Conservation (phyloP, 2,888 invertebrate genomes). For the Andrena bicolor region DNA sequence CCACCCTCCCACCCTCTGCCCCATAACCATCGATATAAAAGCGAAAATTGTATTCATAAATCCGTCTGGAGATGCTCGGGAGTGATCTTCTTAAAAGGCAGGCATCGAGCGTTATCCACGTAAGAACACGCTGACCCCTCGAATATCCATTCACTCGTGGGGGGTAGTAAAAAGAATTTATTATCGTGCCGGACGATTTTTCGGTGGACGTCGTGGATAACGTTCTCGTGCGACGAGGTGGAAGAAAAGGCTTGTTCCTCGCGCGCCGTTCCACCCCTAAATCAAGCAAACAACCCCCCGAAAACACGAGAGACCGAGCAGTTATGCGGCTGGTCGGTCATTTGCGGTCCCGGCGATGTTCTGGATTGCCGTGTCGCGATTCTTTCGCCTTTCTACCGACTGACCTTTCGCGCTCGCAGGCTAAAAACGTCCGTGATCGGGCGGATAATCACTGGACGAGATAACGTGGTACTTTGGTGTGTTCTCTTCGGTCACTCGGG, state of each 20-base stretch:
- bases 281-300: conserved; percentile 79
- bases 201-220: conserved; percentile 14
- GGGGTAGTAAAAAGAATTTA: conserved; percentile 39
- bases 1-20: not conserved
- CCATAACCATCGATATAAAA: not conserved
- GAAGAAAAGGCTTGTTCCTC: conserved; percentile 75
- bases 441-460: not conserved
- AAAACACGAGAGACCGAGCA: conserved; percentile 73
- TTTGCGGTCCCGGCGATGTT: conserved; percentile 79
- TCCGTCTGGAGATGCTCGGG: not conserved
- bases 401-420: conserved; percentile 34
- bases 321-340: conserved; percentile 77
- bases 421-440: not conserved
- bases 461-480: not conserved
- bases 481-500: not conserved
- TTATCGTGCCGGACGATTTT: conserved; percentile 39
- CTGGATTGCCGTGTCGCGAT: conserved; percentile 75
- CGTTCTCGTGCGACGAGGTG: conserved; percentile 42
- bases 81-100: not conserved
- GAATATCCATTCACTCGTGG: not conserved
- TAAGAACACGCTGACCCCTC: not conserved
- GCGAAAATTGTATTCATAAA: not conserved
- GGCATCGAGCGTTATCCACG: not conserved
- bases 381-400: conserved; percentile 64
- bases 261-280: conserved; percentile 73